phyloP scores from a whole-genome alignment of 2,888 invertebrate genomes.

The Scaptomyza flava region DNA sequence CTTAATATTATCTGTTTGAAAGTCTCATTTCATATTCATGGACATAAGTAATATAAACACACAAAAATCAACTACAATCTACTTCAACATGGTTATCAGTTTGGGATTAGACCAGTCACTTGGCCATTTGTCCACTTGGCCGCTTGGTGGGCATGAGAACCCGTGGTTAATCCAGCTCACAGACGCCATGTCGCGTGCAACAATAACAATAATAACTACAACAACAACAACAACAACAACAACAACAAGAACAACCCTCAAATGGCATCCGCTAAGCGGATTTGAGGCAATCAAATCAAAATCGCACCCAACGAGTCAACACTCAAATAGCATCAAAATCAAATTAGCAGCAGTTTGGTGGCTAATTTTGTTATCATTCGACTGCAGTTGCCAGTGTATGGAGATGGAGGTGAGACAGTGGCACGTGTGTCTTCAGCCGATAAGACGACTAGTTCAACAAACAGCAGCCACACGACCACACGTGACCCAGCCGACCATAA shows the following conservation, averaged over 20 bases:
- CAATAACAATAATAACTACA: constrained; percentile 5
- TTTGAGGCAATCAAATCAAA: constrained; percentile 70
- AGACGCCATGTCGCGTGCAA: constrained; percentile 45
- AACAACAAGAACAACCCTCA: constrained; percentile 41
- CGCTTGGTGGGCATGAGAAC: constrained; percentile 75
- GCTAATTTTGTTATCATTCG: constrained; percentile 72
- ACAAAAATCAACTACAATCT: constrained; percentile 26
- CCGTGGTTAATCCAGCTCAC: constrained; percentile 76
- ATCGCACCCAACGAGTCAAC: constrained; percentile 31
- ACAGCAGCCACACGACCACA: constrained; percentile 60
- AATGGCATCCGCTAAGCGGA: constrained; percentile 76
- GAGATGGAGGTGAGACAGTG: constrained; percentile 6
- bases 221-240: constrained; percentile 13
- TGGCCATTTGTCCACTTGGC: constrained; percentile 31
- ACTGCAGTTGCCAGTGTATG: constrained; percentile 35
- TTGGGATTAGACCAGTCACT: constrained; percentile 40
- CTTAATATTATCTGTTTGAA: not conserved
- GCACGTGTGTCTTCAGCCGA: constrained; percentile 59
- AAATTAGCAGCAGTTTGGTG: constrained; percentile 79
- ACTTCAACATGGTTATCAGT: constrained; percentile 46
- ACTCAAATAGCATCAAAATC: constrained; percentile 69
- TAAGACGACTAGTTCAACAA: constrained; percentile 57
- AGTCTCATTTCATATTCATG: constrained; percentile 48
- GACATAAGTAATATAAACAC: constrained; percentile 7
- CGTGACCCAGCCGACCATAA: constrained; percentile 54